phyloP scores from a whole-genome alignment of 2,888 invertebrate species.

The Zootermopsis nevadensis region DNA sequence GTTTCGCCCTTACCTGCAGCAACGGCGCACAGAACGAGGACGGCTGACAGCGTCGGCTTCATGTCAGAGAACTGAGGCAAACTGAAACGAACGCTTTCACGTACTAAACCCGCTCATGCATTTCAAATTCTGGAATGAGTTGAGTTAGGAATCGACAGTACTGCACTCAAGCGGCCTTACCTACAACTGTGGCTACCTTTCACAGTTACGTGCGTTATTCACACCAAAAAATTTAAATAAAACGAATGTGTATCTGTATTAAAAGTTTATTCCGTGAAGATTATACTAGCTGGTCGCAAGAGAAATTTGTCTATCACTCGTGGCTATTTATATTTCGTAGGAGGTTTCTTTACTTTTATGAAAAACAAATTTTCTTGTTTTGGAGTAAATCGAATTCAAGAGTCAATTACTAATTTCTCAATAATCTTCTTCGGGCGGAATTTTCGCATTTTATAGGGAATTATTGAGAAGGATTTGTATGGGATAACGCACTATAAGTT shows the following conservation, averaged over 20 bases:
- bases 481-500: too few species aligned
- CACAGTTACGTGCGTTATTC: slow-evolving; percentile 6
- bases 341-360: too few species aligned
- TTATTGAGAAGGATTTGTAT: too few species aligned
- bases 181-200: background rate
- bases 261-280: too few species aligned
- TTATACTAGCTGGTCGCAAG: background rate
- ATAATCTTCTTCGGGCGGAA: too few species aligned
- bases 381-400: too few species aligned
- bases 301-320: too few species aligned
- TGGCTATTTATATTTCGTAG: too few species aligned
- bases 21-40: slow-evolving; percentile 41
- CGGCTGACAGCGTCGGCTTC: slow-evolving; percentile 36
- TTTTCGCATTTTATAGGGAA: too few species aligned
- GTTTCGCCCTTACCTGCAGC: slow-evolving; percentile 42
- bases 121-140: slow-evolving; percentile 33
- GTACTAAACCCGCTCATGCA: slow-evolving; percentile 42
- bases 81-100: slow-evolving; percentile 1
- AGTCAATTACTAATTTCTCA: too few species aligned
- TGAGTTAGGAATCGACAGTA: background rate
- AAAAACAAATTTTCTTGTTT: too few species aligned
- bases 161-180: slow-evolving; percentile 14
- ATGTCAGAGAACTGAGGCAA: slow-evolving; percentile 21
- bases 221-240: background rate
- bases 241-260: background rate